These are phyloP conservation scores for Aramus guarauna DNA, from an alignment of 2,113 vertebrate genomes.

Conservation along the genomic window DNA sequence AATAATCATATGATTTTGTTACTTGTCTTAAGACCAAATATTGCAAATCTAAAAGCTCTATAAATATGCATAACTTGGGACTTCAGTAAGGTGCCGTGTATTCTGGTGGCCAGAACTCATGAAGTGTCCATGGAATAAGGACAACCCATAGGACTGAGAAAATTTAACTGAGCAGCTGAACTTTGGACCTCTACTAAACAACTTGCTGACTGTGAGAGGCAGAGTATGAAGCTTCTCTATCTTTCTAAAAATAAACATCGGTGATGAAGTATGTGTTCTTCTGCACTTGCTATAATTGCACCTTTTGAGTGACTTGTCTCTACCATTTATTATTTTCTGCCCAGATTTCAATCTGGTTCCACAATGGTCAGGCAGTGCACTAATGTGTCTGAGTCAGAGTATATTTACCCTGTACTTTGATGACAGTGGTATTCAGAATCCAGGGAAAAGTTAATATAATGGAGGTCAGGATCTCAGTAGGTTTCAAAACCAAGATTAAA, in stretches of 20 bases:
- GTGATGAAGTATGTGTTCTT: neutral
- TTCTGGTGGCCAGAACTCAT: neutral
- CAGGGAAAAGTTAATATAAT: neutral
- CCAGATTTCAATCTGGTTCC: neutral
- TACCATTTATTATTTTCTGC: neutral
- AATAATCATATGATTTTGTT: neutral
- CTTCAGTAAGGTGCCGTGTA: neutral
- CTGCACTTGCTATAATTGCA: neutral
- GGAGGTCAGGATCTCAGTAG: neutral
- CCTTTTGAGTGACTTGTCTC: neutral
- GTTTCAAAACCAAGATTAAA: neutral
- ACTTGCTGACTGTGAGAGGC: neutral
- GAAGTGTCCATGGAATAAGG: neutral
- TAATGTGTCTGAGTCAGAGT: neutral
- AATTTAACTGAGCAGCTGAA: neutral
- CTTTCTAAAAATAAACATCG: neutral
- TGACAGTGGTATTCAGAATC: neutral
- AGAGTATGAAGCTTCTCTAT: neutral
- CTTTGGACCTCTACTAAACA: neutral
- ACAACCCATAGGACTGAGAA: neutral
- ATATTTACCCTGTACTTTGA: neutral
- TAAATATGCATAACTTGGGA: neutral
- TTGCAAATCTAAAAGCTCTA: neutral
- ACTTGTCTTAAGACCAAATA: neutral
- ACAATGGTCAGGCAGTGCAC: neutral